A percentile compares a stretch with the other conserved stretches of the same genome.
phyloP scores from a whole-genome alignment of 2,888 invertebrate species.

The Pollenia amentaria region DNA sequence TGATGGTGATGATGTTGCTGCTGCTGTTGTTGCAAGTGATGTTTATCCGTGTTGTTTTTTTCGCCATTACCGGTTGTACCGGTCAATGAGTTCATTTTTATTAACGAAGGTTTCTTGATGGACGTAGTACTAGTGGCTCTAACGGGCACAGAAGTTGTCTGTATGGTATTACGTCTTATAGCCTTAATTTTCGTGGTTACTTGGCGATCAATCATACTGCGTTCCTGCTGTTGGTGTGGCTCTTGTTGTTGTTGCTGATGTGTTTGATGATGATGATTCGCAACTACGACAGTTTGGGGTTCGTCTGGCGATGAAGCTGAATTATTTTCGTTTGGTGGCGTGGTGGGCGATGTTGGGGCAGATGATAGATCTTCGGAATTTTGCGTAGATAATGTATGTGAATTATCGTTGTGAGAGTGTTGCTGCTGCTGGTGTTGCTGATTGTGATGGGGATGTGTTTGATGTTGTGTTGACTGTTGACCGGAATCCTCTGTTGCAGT shows the following conservation, averaged over 20 bases:
- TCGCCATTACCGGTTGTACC: constrained; percentile 61
- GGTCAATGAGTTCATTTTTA: constrained; percentile 79
- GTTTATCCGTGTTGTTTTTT: constrained; percentile 69
- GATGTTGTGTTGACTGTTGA: constrained; percentile 82
- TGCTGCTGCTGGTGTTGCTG: constrained; percentile 77
- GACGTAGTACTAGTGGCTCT: constrained; percentile 76
- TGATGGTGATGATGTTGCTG: constrained; percentile 77
- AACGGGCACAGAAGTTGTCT: constrained; percentile 75
- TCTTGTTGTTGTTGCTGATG: constrained; percentile 71
- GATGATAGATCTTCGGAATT: constrained; percentile 73
- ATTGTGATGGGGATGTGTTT: constrained; percentile 76
- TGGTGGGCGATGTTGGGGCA: constrained; percentile 76
- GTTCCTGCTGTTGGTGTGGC: constrained; percentile 72
- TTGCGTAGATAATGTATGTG: constrained; percentile 71
- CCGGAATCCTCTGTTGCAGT: constrained; percentile 84
- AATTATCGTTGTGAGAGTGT: constrained; percentile 75
- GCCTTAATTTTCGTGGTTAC: constrained; percentile 79
- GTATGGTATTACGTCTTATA: constrained; percentile 80
- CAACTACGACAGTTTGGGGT: constrained; percentile 78
- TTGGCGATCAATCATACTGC: constrained; percentile 82
- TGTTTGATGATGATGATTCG: constrained; percentile 75
- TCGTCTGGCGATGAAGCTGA: constrained; percentile 81
- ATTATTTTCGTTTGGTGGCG: constrained; percentile 77
- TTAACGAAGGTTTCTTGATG: constrained; percentile 79
- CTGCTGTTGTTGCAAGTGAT: constrained; percentile 76